Evolutionary conservation across 1,140 invertebrate genomes (phyloP), one percentile per base, ranked within the genome.

Genomic region (Diprion similis): DNA sequence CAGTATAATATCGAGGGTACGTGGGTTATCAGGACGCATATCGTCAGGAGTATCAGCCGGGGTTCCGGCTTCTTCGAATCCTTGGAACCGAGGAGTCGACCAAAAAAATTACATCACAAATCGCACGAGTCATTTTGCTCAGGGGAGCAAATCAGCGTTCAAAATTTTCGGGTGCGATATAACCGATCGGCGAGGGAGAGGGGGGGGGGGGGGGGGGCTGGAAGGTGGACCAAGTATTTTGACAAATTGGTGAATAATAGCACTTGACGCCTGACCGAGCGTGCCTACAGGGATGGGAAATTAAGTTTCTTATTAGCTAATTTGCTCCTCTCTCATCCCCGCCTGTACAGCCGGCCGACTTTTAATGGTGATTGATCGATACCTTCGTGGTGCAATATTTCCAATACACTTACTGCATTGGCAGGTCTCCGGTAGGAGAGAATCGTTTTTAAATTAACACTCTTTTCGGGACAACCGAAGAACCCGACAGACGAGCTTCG

Each of bases 361-460:
- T 68, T 68, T 68, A 68, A 68, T 68, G 66, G 37, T 68, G 66
- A 68, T 68, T 68, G 66, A 68, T 68, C 66, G 66, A 64, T 15
- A 37, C 24, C 24, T 37, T 37, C 2, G 24, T 37, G 24, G 24
- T 37, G 24, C 24, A 37, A 37, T 37, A 37, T 37, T 37, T 37
- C 24, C 24, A 37, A 37, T 37, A 37, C 24, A 37, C 24, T 37
- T 37, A 37, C 24, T 3, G 24, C 24, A 37, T 37, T 37, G 24
- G 24, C 51, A 13, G 51, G 51, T 59, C 7, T 9, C 9, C 9
- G 6, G 51, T 59, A 9, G 51, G 11, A 17, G 51, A 6, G n/a
- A 9, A 13, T 59, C n/a, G 51, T 59, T 59, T 59, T 59, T 17
- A 59, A 59, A 59, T 59, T 8, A 59, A 59, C 51, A 9, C 51